Evolutionary conservation across 2,113 vertebrate species (phyloP).

Genomic region (Pollimyrus isidori): DNA sequence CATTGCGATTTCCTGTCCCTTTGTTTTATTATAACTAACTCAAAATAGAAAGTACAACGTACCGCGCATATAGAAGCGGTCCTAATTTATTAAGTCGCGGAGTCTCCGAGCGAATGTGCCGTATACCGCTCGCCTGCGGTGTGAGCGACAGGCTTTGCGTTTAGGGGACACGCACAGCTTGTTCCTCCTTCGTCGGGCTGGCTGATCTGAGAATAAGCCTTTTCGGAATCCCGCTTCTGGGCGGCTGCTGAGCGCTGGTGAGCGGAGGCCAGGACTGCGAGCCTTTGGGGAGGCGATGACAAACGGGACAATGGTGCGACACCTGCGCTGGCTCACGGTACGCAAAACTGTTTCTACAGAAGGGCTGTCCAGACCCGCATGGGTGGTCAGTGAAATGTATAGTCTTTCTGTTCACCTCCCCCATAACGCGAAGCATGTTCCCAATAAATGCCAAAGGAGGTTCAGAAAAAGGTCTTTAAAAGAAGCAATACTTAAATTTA

Average conservation of each 20-base stretch:
- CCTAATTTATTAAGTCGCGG: background rate
- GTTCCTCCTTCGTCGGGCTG: constrained; percentile 30
- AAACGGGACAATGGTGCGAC: constrained; percentile 71
- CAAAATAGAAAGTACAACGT: background rate
- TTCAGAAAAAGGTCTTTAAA: background rate
- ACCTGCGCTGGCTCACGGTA: constrained; percentile 63
- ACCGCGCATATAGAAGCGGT: background rate
- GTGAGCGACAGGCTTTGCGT: background rate
- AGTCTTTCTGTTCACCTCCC: constrained; percentile 36
- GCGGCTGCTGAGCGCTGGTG: constrained; percentile 25
- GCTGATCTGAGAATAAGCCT: constrained; percentile 51
- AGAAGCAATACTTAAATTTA: background rate
- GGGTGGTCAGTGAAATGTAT: constrained; percentile 66
- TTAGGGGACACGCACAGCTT: background rate
- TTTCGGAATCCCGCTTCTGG: constrained; percentile 39
- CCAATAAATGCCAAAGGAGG: constrained; percentile 12
- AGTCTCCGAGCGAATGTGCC: background rate
- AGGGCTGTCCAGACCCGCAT: constrained; percentile 55
- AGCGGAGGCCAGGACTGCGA: constrained; percentile 29
- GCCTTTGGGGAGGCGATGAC: constrained; percentile 69
- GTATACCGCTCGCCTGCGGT: background rate
- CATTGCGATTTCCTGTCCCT: background rate
- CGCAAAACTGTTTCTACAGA: constrained; percentile 57
- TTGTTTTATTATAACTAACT: background rate
- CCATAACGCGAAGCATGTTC: constrained; percentile 40